Evolutionary conservation across 2,888 invertebrate genomes (phyloP).

Genomic region (Rutpela maculata): DNA sequence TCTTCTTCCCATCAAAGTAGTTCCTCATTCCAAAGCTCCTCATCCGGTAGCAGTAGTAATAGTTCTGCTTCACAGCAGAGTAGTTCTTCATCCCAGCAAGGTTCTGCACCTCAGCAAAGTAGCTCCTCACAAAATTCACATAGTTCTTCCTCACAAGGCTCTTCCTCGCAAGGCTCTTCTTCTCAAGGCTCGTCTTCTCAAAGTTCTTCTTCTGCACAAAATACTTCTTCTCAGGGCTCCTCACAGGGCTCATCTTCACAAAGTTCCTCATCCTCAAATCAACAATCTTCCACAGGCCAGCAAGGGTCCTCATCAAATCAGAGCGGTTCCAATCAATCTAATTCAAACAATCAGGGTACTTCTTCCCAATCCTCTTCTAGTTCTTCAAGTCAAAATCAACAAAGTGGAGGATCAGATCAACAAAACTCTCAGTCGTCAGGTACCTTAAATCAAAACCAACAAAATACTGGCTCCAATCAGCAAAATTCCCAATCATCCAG

Average conservation of each 20-base stretch:
- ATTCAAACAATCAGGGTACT: constrained; percentile 50
- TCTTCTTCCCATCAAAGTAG: constrained; percentile 50
- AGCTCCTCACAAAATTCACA: constrained; percentile 31
- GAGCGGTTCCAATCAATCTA: constrained; percentile 38
- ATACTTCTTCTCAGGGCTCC: constrained; percentile 72
- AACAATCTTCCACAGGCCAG: constrained; percentile 52
- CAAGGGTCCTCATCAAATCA: constrained; percentile 50
- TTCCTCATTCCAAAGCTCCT: constrained; percentile 31
- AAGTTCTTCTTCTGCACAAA: constrained; percentile 43
- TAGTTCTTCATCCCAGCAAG: constrained; percentile 76
- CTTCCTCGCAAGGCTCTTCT: constrained; percentile 80
- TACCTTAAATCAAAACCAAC: constrained; percentile 49
- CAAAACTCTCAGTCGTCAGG: constrained; percentile 51
- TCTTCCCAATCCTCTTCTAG: constrained; percentile 33
- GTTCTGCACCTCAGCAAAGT: constrained; percentile 41
- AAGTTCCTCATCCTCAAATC: constrained; percentile 44
- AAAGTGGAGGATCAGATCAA: constrained; percentile 45
- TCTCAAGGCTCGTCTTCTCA: constrained; percentile 78
- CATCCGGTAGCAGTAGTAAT: constrained; percentile 36
- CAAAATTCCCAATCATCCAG: constrained; percentile 41
- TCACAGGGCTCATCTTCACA: constrained; percentile 73
- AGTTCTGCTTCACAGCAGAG: constrained; percentile 62
- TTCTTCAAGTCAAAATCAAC: constrained; percentile 44
- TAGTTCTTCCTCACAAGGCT: constrained; percentile 78
- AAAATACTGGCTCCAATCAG: constrained; percentile 42